Percentiles rank a stretch among this genome's conserved stretches.
Conservation (phyloP, 1,140 invertebrate genomes). For the Apis dorsata region DNA sequence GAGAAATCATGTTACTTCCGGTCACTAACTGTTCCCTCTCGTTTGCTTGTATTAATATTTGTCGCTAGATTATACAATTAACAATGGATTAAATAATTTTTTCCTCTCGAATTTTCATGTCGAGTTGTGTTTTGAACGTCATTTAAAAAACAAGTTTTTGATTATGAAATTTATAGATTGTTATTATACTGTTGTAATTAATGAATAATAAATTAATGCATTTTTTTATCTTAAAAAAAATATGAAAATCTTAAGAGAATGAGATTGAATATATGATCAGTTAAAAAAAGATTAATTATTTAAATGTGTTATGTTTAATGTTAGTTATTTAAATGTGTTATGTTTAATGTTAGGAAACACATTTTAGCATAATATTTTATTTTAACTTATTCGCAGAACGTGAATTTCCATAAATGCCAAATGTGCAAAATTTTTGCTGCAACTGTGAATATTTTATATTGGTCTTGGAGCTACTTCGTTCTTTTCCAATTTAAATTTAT, state of each 20-base stretch:
- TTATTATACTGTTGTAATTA: neutral
- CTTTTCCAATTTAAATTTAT: neutral
- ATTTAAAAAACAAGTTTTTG: conserved; percentile 2
- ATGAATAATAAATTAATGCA: neutral
- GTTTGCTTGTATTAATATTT: neutral
- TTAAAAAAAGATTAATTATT: too few relatives aligned
- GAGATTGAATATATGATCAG: too few relatives aligned
- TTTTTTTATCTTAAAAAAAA: neutral
- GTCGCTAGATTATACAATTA: conserved; percentile 45
- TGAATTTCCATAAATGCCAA: conserved; percentile 4
- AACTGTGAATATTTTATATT: neutral
- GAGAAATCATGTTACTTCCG: conserved; percentile 72
- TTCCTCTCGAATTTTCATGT: neutral
- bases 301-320: too few relatives aligned
- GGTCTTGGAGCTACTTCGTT: neutral
- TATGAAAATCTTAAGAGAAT: too few relatives aligned
- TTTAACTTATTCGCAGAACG: neutral
- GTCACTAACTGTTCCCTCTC: conserved; percentile 53
- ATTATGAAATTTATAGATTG: neutral
- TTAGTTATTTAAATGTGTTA: too few relatives aligned
- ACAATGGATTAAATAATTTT: conserved; percentile 52
- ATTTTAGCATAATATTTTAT: neutral
- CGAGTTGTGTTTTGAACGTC: neutral
- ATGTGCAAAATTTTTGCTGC: neutral
- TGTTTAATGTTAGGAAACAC: neutral